These are phyloP conservation scores for Dasyurus viverrinus DNA, from an alignment of 2,113 vertebrate species.

Conservation along the genomic window DNA sequence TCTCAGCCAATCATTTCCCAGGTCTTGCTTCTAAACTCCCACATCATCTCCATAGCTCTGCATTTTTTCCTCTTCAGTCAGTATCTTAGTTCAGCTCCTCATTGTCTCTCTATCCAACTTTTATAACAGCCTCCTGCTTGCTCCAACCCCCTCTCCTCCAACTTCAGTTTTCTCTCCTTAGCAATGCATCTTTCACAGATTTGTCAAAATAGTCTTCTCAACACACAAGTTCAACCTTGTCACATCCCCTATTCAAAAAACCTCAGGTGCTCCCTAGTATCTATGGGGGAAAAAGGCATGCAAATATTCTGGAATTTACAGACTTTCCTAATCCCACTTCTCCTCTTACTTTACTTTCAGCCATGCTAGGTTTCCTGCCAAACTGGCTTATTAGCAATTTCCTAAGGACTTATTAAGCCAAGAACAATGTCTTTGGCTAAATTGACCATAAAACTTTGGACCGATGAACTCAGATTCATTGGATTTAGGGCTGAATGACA, in stretches of 20 bases:
- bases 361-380: background rate
- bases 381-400: background rate
- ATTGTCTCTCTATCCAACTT: background rate
- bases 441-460: background rate
- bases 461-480: background rate
- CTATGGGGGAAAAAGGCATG: background rate
- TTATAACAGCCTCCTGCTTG: background rate
- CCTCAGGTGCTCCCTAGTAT: background rate
- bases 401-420: background rate
- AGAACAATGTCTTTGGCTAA: background rate
- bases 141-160: background rate
- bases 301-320: background rate
- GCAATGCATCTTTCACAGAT: background rate
- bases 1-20: background rate
- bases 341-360: background rate
- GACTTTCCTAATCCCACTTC: background rate
- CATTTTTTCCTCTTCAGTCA: background rate
- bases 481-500: background rate
- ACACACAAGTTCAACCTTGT: background rate
- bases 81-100: too few species aligned
- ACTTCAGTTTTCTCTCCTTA: background rate
- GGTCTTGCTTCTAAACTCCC: too few species aligned
- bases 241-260: background rate
- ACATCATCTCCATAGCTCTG: background rate
- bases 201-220: background rate